Base-by-base conservation (phyloP, 2,888 invertebrate genomes). In the Pollenia griseotomentosa region DNA sequence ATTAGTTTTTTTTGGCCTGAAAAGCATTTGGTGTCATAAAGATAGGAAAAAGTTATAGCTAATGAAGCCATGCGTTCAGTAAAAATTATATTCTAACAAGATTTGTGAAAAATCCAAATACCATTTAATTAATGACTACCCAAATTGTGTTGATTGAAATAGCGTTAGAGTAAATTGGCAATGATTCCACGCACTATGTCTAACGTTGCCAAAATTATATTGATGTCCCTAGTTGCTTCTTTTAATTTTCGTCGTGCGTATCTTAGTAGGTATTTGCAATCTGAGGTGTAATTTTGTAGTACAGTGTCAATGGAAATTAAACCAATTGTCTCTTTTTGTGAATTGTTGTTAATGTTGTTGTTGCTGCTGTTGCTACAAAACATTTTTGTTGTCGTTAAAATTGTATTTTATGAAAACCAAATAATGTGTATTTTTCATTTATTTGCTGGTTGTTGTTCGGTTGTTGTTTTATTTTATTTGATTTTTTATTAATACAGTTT, bases 351-450 rank as follows among this genome's bases (percentile, higher is more conserved):
- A 11, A 19, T 33, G 33, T 33, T 33, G 33, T 33, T 33, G 33
- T 44, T 68, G 59, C 55, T 75, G 81, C 63, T 71, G 81, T 65
- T 81, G 70, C 70, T 77, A 57, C 57, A 82, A 77, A 68, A 75
- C 55, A 65, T 71, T 80, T 63, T 55, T 81, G 82, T 66, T 85
- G 75, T 73, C 77, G 77, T 77, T 82, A 71, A 82, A 85, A 77
- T 65, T 77, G 66, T 77, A 33, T 78, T 80, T 83, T 86, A 80
- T 86, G 74, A 57, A 74, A 80, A 75, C 68, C 65, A 68, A 70
- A 73, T 79, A 74, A 73, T 75, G 63, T 77, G 70, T 59, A 66
- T 78, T 73, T 73, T 65, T 75, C 63, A 66, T 83, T 78, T 48
- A 59, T 79, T 68, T 86, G 74, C 44, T 71, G 73, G 48, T 44